Base-by-base conservation (phyloP, 1,140 invertebrate genomes). In the Glossosoma conforme region DNA sequence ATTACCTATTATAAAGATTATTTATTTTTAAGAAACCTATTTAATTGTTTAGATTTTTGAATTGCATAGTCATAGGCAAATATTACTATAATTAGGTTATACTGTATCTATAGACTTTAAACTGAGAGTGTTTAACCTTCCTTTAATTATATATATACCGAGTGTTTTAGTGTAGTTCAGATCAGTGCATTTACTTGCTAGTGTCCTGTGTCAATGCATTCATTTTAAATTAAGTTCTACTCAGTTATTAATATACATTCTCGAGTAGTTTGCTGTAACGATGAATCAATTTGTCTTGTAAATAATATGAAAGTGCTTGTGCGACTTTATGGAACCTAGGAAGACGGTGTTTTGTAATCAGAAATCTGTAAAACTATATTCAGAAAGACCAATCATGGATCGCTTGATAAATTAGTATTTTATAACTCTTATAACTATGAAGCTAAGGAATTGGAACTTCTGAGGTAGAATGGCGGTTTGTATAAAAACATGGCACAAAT, bases 51-150 rank as follows among this genome's bases (percentile, higher is more conserved):
- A 44, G 48, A 51, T 25, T 51, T 44, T 22, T 40, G 41, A 51
- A 51, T 51, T 51, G 48, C 48, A 51, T 51, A 51, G 48, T 51
- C 48, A 51, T 51, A 51, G 48, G 48, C 48, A 51, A 50, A 44
- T 51, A 44, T 51, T 38, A 17, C 18, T n/a, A 38, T 40, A n/a
- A 30, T 40, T 41, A 48, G 28, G 15, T 35, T 40, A 41, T 40
- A 20, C 18, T 37, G 25, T 40, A 41, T 48, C 21, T 48, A 22
- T 48, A 48, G 33, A 47, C n/a, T 14, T 11, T 24, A 28, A 43
- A 49, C 18, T 19, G 18, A 38, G 24, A 28, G n/a, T 17, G 11
- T 38, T 3, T 38, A 38, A 3, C 36, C 36, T 17, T 38, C 15
- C 15, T 6, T 38, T 38, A 28, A 8, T 28, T 6, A 28, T 28